phyloP scores from a whole-genome alignment of 1,140 invertebrate genomes.

The Eriocheir sinensis region DNA sequence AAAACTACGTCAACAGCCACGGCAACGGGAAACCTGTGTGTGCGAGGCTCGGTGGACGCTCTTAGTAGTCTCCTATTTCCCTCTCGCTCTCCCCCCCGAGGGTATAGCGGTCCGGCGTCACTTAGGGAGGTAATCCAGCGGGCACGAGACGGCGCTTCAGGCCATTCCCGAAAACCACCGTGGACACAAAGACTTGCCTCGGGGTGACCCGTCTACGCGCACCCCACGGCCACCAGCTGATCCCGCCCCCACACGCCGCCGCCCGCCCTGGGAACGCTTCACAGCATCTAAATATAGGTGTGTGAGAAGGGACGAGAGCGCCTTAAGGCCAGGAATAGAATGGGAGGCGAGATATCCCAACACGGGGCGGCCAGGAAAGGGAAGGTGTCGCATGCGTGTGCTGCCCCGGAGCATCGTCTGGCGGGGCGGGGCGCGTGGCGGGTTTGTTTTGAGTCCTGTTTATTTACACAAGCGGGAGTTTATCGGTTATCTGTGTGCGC shows the following conservation, averaged over 20 bases:
- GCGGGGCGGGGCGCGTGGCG: neutral
- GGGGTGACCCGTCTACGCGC: neutral
- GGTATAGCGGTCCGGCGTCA: neutral
- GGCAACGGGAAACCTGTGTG: slow-evolving; percentile 8
- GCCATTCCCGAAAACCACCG: slow-evolving; percentile 18
- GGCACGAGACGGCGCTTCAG: neutral
- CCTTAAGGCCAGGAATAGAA: slow-evolving; percentile 1
- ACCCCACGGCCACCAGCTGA: slow-evolving; percentile 59
- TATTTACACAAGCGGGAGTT: neutral
- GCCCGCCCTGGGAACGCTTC: neutral
- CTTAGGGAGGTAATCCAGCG: slow-evolving; percentile 13
- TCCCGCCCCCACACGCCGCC: slow-evolving; percentile 9
- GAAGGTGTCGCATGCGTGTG: neutral
- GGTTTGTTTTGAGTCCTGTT: neutral
- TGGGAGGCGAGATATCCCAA: neutral
- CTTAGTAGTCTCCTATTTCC: neutral
- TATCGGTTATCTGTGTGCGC: neutral
- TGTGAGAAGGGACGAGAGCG: neutral
- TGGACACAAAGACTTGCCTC: slow-evolving; percentile 34
- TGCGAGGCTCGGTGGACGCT: neutral
- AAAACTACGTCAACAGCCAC: neutral
- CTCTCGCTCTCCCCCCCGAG: neutral
- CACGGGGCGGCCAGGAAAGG: neutral
- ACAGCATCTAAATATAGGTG: neutral
- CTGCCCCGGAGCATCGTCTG: neutral